These are phyloP conservation scores for Lasioglossum lativentre DNA, from an alignment of 2,888 invertebrate genomes.

Conservation along the genomic window DNA sequence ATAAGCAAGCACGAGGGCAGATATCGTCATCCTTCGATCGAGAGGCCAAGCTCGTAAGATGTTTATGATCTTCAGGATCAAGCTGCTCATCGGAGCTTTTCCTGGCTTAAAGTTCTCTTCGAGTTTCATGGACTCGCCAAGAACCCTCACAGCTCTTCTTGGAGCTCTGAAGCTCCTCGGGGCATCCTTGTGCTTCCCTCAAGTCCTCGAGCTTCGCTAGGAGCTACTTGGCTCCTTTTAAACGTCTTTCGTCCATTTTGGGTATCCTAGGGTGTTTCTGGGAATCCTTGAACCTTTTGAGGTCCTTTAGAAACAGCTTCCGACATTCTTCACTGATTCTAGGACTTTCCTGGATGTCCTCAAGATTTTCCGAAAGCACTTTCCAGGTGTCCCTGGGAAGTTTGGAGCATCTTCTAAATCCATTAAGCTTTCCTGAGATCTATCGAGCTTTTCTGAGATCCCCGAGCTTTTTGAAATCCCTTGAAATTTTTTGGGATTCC, in stretches of 20 bases:
- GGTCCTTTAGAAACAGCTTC: not conserved
- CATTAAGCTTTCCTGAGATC: not conserved
- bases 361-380: not conserved
- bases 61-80: not conserved
- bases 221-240: not conserved
- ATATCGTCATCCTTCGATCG: not conserved
- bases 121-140: not conserved
- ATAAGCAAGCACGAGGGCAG: not conserved
- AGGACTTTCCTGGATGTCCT: not conserved
- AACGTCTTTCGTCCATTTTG: not conserved
- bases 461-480: too few species aligned
- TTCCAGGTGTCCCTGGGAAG: not conserved
- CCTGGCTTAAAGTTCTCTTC: not conserved
- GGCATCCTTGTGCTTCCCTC: not conserved
- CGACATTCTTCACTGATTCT: not conserved
- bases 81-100: not conserved
- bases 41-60: not conserved
- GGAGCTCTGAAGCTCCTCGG: not conserved
- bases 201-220: not conserved
- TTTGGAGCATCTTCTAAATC: not conserved
- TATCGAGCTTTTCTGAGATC: not conserved
- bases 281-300: not conserved
- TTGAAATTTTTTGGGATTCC: too few species aligned
- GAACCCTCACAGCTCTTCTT: not conserved
- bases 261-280: not conserved